Evolutionary conservation across 1,140 invertebrate species (phyloP).

Genomic region (Lycorma delicatula): DNA sequence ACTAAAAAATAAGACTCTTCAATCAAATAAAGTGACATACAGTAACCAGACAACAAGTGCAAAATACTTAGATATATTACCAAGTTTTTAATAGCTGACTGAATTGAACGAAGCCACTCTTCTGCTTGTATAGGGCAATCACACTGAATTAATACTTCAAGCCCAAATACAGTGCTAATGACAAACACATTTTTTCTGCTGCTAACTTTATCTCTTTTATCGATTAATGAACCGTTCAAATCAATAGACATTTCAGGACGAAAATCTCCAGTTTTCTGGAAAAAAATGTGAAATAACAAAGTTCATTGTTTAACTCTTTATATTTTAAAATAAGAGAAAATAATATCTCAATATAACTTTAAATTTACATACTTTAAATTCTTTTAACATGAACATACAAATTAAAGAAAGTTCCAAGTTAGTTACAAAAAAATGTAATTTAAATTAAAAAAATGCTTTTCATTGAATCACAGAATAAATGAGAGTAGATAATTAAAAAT

Average conservation of each 20-base stretch:
- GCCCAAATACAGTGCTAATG: constrained; percentile 43
- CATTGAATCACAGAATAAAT: no score
- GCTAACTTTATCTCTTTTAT: constrained; percentile 45
- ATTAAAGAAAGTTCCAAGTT: no score
- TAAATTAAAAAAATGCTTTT: no score
- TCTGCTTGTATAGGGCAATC: constrained; percentile 40
- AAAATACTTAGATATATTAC: constrained; percentile 30
- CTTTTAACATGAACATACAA: neutral
- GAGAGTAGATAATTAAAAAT: no score
- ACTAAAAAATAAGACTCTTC: no score
- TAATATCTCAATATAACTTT: neutral
- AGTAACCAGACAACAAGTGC: no score
- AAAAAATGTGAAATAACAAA: constrained; percentile 18
- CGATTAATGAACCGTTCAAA: constrained; percentile 45
- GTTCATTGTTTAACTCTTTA: neutral
- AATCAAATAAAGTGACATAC: no score
- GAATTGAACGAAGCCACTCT: constrained; percentile 47
- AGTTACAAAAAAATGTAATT: no score
- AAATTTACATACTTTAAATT: neutral
- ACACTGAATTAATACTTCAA: constrained; percentile 48
- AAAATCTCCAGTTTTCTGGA: constrained; percentile 37
- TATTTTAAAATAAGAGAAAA: neutral
- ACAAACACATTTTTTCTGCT: constrained; percentile 52
- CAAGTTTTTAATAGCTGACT: constrained; percentile 41
- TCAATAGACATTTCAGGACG: constrained; percentile 47